phyloP scores from a whole-genome alignment of 2,888 invertebrate species.

The Ichneumon xanthorius region DNA sequence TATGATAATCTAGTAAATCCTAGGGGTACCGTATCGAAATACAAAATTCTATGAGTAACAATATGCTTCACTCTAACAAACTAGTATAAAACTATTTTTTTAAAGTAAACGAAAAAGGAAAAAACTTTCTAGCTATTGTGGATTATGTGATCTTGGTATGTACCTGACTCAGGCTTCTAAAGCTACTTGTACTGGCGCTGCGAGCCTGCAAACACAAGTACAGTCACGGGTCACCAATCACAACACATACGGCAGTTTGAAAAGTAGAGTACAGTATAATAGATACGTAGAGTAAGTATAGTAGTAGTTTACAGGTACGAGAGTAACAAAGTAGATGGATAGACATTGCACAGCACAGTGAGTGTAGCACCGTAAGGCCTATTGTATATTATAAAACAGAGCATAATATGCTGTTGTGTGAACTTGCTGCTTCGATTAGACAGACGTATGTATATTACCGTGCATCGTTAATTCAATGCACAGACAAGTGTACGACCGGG shows the following conservation, averaged over 20 bases:
- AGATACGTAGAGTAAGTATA: constrained; percentile 52
- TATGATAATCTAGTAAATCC: constrained; percentile 44
- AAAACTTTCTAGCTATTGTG: constrained; percentile 72
- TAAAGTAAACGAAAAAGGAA: constrained; percentile 10
- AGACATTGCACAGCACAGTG: constrained; percentile 66
- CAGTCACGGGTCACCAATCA: constrained; percentile 83
- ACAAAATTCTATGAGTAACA: constrained; percentile 48
- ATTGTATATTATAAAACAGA: constrained; percentile 40
- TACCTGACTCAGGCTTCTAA: constrained; percentile 96
- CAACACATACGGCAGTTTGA: constrained; percentile 78
- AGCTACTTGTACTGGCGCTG: constrained; percentile 95
- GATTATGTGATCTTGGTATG: constrained; percentile 82
- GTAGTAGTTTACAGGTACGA: constrained; percentile 45
- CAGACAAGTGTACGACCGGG: constrained; percentile 44
- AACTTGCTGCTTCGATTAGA: constrained; percentile 35
- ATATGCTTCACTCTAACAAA: constrained; percentile 65
- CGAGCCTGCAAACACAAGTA: constrained; percentile 91
- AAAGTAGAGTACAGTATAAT: constrained; percentile 67
- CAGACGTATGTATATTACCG: constrained; percentile 44
- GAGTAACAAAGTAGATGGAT: constrained; percentile 60
- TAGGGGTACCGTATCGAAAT: constrained; percentile 20
- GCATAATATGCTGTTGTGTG: constrained; percentile 41
- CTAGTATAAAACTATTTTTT: constrained; percentile 65
- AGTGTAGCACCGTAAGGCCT: constrained; percentile 30
- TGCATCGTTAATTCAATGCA: constrained; percentile 49